Conservation (phyloP, 2,113 vertebrate species). For the Theristicus caerulescens region DNA sequence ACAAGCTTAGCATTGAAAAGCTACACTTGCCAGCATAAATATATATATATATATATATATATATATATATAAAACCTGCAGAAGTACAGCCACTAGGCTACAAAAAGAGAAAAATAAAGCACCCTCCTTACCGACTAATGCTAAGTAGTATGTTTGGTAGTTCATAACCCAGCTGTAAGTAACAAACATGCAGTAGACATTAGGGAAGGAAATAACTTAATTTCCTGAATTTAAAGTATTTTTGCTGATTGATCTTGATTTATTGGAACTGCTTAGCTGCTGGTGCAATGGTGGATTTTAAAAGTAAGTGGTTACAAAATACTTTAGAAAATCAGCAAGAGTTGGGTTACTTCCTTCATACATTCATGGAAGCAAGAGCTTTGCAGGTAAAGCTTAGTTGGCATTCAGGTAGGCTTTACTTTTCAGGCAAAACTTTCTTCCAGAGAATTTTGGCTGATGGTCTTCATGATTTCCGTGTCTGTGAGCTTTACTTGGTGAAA, state of each 20-base stretch:
- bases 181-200: not conserved
- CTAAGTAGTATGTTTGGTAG: not conserved
- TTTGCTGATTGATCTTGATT: not conserved
- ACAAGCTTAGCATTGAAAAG: not conserved
- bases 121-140: not conserved
- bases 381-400: not conserved
- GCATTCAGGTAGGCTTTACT: not conserved
- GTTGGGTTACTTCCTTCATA: not conserved
- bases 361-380: not conserved
- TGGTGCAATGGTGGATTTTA: not conserved
- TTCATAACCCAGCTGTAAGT: not conserved
- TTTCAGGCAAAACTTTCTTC: not conserved
- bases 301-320: not conserved
- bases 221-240: not conserved
- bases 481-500: not conserved
- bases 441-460: not conserved
- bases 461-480: accelerated
- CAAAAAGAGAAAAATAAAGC: not conserved
- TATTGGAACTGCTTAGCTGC: not conserved
- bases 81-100: not conserved
- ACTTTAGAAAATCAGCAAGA: not conserved
- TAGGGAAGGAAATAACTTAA: not conserved
- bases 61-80: not conserved
- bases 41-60: not conserved
- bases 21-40: not conserved